These are phyloP conservation scores for Accipiter virgatus DNA, from an alignment of 2,113 vertebrate species.

Conservation along the genomic window DNA sequence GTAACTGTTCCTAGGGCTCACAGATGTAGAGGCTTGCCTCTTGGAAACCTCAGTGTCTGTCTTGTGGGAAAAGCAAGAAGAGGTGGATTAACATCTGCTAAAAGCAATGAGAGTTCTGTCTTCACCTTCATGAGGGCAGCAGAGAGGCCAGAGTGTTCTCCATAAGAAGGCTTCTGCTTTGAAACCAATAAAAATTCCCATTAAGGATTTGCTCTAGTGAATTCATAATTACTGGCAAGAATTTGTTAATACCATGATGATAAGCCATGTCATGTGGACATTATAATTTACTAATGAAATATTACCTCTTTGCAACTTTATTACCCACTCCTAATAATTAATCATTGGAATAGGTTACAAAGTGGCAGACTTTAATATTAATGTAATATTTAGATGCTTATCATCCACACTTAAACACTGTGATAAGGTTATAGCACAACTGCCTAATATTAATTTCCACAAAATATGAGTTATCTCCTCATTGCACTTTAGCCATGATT, in stretches of 20 bases:
- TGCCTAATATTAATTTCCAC: background rate
- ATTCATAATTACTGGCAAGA: background rate
- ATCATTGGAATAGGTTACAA: background rate
- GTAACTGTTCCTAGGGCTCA: background rate
- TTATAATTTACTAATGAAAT: slow-evolving; percentile 11
- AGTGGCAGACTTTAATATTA: background rate
- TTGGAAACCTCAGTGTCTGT: background rate
- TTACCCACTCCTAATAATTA: slow-evolving; percentile 20
- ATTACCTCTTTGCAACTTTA: slow-evolving; percentile 12
- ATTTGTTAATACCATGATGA: background rate
- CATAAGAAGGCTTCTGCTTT: background rate
- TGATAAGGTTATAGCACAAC: background rate
- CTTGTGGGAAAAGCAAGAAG: background rate
- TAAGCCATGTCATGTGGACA: background rate
- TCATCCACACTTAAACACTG: background rate
- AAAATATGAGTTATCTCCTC: background rate
- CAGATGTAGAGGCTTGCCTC: background rate
- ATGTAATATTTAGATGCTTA: background rate
- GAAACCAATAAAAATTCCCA: background rate
- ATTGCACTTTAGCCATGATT: background rate
- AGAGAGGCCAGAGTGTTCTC: background rate
- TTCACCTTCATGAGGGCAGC: background rate
- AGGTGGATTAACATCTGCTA: background rate
- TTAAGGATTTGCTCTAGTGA: background rate
- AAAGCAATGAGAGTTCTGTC: background rate